phyloP scores from a whole-genome alignment of 2,797 vertebrate species.

The Phaenicophaeus curvirostris region DNA sequence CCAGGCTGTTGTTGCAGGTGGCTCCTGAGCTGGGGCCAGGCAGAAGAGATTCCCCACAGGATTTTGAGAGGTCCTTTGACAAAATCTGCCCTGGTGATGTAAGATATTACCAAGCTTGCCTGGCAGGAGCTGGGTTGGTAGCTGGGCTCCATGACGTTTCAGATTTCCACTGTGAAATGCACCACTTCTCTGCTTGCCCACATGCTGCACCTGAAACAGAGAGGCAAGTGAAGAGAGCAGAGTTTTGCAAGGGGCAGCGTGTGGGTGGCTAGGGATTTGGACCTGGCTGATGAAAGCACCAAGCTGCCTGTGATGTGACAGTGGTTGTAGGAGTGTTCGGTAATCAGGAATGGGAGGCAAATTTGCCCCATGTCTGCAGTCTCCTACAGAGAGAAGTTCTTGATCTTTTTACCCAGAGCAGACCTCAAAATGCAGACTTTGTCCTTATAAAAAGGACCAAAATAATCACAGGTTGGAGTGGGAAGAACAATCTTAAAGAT shows the following conservation, averaged over 20 bases:
- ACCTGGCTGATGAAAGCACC: background rate
- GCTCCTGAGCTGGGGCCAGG: background rate
- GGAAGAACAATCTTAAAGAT: background rate
- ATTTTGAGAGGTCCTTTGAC: background rate
- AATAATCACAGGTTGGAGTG: background rate
- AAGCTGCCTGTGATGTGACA: background rate
- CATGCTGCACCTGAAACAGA: background rate
- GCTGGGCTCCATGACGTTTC: background rate
- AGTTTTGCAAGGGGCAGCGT: background rate
- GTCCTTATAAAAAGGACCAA: background rate
- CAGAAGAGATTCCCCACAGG: background rate
- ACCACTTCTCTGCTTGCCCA: background rate
- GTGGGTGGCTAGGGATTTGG: background rate
- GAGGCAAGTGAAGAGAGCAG: background rate
- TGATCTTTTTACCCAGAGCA: background rate
- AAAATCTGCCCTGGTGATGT: background rate
- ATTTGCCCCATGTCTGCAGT: background rate
- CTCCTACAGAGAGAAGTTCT: background rate
- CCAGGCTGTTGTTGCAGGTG: background rate
- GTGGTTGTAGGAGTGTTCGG: rapidly evolving
- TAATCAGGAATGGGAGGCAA: background rate
- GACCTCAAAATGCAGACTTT: background rate
- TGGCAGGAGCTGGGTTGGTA: background rate
- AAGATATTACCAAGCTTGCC: background rate
- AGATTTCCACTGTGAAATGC: background rate